phyloP scores from a whole-genome alignment of 1,140 invertebrate species.

The Drosophila nikananu region DNA sequence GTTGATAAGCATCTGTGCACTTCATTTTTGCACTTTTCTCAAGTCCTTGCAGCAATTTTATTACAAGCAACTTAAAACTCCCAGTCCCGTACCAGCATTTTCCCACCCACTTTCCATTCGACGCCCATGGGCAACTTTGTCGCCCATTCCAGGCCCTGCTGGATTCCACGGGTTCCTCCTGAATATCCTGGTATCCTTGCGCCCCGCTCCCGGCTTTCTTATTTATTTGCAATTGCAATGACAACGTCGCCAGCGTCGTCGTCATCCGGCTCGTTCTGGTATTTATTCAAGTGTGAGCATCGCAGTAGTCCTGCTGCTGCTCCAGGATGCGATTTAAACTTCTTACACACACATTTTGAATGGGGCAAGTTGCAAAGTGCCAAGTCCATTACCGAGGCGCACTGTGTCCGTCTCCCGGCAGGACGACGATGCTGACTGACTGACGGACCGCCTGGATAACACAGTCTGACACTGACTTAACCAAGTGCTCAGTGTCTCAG shows the following conservation, averaged over 20 bases:
- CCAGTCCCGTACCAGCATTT: conserved; percentile 22
- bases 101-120: background rate
- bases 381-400: conserved; percentile 74
- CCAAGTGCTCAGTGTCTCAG: conserved; percentile 41
- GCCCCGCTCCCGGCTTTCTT: conserved; percentile 53
- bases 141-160: conserved; percentile 21
- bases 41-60: conserved; percentile 72
- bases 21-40: conserved; percentile 80
- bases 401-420: conserved; percentile 35
- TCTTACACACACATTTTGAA: conserved; percentile 83
- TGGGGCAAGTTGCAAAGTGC: conserved; percentile 80
- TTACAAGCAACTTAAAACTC: conserved; percentile 80
- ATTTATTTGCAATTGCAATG: conserved; percentile 84
- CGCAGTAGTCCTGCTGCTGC: conserved; percentile 23
- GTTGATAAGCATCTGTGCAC: conserved; percentile 80
- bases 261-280: conserved; percentile 66
- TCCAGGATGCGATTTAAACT: conserved; percentile 78
- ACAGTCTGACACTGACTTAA: conserved; percentile 35
- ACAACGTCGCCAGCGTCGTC: conserved; percentile 63
- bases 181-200: conserved; percentile 30
- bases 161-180: conserved; percentile 44
- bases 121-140: conserved; percentile 60
- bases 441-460: conserved; percentile 46
- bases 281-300: conserved; percentile 82
- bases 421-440: conserved; percentile 41